Conservation (phyloP, 1,140 invertebrate genomes). For the Procambarus clarkii region DNA sequence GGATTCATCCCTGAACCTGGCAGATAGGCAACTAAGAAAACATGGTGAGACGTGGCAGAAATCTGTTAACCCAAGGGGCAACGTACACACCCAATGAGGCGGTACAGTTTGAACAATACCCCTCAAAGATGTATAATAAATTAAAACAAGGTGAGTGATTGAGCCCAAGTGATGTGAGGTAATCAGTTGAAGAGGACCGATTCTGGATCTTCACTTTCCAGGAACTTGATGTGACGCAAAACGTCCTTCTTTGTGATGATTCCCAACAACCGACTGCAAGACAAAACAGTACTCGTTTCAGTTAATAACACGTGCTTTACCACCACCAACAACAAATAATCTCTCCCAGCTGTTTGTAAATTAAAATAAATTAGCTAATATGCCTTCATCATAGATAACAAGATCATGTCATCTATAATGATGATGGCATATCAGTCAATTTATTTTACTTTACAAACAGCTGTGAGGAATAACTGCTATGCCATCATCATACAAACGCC, state of each 20-base stretch:
- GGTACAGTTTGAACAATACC: neutral
- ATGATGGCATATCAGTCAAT: too few relatives aligned
- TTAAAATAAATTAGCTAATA: neutral
- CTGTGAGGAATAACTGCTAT: too few relatives aligned
- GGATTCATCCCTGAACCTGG: neutral
- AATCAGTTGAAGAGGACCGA: conserved; percentile 78
- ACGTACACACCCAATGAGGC: neutral
- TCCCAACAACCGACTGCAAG: conserved; percentile 88
- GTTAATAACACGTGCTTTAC: neutral
- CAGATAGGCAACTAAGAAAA: neutral
- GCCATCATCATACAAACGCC: too few relatives aligned
- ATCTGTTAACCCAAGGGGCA: neutral
- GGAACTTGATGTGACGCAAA: conserved; percentile 80
- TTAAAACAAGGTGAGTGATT: conserved; percentile 14
- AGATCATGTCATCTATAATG: too few relatives aligned
- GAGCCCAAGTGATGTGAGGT: neutral
- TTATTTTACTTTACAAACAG: too few relatives aligned
- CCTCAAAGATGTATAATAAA: neutral
- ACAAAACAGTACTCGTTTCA: conserved; percentile 74
- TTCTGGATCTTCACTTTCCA: conserved; percentile 79
- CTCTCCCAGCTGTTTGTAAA: neutral
- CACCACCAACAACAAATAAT: neutral
- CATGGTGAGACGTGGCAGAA: neutral
- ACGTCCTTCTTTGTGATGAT: conserved; percentile 99
- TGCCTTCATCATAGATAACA: too few relatives aligned